Evolutionary conservation across 2,888 invertebrate species (phyloP).

Genomic region (Coremacera marginata): DNA sequence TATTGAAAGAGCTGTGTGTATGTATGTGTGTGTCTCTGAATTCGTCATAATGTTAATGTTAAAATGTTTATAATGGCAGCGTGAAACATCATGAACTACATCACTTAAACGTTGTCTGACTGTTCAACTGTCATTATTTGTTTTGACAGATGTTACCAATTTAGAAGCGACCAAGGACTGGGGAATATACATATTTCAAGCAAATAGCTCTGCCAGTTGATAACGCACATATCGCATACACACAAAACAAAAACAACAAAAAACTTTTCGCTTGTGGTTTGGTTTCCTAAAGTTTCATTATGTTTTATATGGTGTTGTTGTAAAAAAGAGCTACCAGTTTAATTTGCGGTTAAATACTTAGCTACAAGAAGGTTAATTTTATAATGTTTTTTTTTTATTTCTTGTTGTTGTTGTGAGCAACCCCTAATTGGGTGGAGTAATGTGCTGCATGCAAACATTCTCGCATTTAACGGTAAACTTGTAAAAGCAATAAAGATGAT

Average conservation of each 20-base stretch:
- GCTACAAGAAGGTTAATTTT: neutral
- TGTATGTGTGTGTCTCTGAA: too few species aligned
- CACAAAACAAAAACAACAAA: neutral
- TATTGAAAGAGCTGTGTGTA: too few species aligned
- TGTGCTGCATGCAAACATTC: slow-evolving; percentile 46
- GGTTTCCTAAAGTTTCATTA: neutral
- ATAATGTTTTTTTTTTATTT: neutral
- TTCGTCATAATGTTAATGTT: too few species aligned
- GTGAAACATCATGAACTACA: too few species aligned
- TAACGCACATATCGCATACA: neutral
- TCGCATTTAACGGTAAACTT: slow-evolving; percentile 53
- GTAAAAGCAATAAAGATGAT: slow-evolving; percentile 65
- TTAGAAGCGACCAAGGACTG: neutral
- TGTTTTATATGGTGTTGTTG: neutral
- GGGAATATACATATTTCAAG: neutral
- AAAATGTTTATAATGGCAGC: too few species aligned
- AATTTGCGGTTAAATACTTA: slow-evolving; percentile 28
- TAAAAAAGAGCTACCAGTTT: slow-evolving; percentile 45
- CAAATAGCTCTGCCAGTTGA: neutral
- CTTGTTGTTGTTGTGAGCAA: neutral
- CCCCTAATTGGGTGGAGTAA: neutral
- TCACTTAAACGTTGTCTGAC: neutral
- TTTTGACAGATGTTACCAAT: slow-evolving; percentile 39
- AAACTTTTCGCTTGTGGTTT: neutral
- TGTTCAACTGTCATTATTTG: slow-evolving; percentile 32